Percentiles rank a stretch among this genome's conserved stretches.
These are phyloP conservation scores for Danionella cerebrum DNA, from an alignment of 2,113 vertebrate species.

Conservation along the genomic window DNA sequence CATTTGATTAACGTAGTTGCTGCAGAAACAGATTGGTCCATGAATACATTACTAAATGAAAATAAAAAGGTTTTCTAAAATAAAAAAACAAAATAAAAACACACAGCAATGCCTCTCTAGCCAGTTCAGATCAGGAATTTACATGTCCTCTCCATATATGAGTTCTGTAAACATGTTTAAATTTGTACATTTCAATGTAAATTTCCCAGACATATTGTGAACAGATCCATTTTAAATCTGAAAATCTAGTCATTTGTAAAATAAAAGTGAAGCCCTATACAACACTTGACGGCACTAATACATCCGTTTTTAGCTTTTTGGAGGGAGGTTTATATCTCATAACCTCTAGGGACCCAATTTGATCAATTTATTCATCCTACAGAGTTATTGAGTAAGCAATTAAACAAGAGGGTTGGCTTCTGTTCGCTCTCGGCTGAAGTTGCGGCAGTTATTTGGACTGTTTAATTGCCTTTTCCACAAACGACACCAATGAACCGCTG, in stretches of 20 bases:
- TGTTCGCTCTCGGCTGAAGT: conserved; percentile 34
- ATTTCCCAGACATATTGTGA: too few species aligned
- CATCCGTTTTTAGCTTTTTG: conserved; percentile 44
- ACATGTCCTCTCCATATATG: too few species aligned
- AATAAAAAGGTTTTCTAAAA: too few species aligned
- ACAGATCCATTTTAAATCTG: too few species aligned
- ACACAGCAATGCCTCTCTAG: too few species aligned
- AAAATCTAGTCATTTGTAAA: background rate
- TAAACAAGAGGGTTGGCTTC: conserved; percentile 37
- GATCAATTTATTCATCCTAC: conserved; percentile 58
- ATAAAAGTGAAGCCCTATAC: conserved; percentile 10
- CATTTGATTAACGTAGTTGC: background rate
- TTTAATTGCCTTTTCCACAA: conserved; percentile 56
- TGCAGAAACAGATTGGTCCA: background rate
- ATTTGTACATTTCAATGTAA: too few species aligned
- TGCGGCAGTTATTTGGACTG: conserved; percentile 39
- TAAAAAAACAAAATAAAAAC: too few species aligned
- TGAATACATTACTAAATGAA: too few species aligned
- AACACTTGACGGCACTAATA: conserved; percentile 46
- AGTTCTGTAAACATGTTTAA: too few species aligned
- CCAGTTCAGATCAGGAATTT: too few species aligned
- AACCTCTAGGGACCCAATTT: conserved; percentile 48
- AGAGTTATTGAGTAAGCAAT: conserved; percentile 56
- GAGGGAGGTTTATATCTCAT: conserved; percentile 18
- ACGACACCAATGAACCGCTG: conserved; percentile 58